Evolutionary conservation across 2,113 vertebrate species (phyloP), one percentile per base, ranked within the genome.

Genomic region (Archilochus colubris): DNA sequence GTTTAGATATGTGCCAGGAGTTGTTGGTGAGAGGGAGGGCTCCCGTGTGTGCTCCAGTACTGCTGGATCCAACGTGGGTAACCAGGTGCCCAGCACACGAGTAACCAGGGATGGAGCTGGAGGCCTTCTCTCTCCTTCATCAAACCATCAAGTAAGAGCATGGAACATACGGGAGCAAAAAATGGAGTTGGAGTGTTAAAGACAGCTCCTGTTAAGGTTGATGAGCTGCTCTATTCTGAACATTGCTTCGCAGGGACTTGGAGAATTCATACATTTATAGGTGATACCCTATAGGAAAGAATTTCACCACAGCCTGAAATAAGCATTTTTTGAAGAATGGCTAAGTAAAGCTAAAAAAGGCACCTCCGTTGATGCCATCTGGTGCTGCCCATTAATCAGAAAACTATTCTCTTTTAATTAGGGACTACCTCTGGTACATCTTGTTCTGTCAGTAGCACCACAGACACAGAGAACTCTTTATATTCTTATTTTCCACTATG

Each of bases 361-460:
- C 64, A 86, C 61, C 31, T 75, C 68, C 2, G 9, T 57, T 94
- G 76, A 67, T 90, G 80, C 61, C 88, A 93, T 91, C 89, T 96
- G 93, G 76, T 90, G 50, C 69, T 86, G 64, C 73, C 76, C 75
- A 43, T 86, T 94, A 94, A 86, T 75, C 64, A 81, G 62, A 91
- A 40, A 94, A 78, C 27, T 73, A 82, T 83, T 88, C 27, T 89
- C 48, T 89, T 84, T 80, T 93, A 92, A 86, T 89, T 72, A 88
- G 57, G 44, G 50, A 81, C 88, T 78, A 70, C 69, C 22, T 54
- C 48, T 88, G 57, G 59, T 86, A 88, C 0, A n/a, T 51, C 75
- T 90, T 67, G 50, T 95, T 91, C 57, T 70, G 80, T 61, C 53
- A 22, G 54, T 78, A 74, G 38, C 36, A 70, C 18, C 33, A 43